Base-by-base conservation (phyloP, 2,888 invertebrate species). In the Orthosia gothica region DNA sequence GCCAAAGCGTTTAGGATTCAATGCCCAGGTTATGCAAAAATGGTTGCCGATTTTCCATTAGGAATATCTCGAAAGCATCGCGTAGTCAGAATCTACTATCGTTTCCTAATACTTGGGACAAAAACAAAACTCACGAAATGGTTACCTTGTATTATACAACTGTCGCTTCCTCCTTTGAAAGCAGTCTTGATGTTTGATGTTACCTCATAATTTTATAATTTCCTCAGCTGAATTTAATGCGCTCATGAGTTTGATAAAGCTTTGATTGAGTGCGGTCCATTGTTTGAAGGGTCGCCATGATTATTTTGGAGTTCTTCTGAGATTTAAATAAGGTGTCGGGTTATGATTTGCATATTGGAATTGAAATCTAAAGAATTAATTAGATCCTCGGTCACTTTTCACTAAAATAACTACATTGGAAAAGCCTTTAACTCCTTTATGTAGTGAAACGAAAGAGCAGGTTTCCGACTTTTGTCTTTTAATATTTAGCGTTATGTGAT, bases 291-390 rank as follows among this genome's bases (percentile, higher is more conserved):
- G 26, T 40, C 52, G 20, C 52, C 26, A 76, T 54, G 15, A 59
- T 79, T 40, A 59, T 78, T 82, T 76, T 52, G 58, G 58, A 70
- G 69, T 78, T 73, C 73, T 67, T 78, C 66, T 67, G 62, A 54
- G 20, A 78, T 81, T 82, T 70, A 67, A 82, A 70, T 67, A 70
- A 73, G 69, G 61, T 67, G 54, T 45, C 40, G 54, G 55, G 70
- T 70, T 72, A 82, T 62, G 57, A 82, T 80, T 82, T 26, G 68
- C 73, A 78, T 82, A 81, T 62, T 58, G 57, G 12, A 65, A 81
- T 82, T 82, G 61, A 64, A 61, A 68, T 58, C 49, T n/a, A 65
- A 77, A 76, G 58, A 70, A 67, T 78, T 55, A 82, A 76, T 80
- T 20, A 20, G 20, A 55, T 15, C 40, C 40, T 40, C 40, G 40